Conservation (phyloP, 2,797 vertebrate species). For the Cyclura pinguis region DNA sequence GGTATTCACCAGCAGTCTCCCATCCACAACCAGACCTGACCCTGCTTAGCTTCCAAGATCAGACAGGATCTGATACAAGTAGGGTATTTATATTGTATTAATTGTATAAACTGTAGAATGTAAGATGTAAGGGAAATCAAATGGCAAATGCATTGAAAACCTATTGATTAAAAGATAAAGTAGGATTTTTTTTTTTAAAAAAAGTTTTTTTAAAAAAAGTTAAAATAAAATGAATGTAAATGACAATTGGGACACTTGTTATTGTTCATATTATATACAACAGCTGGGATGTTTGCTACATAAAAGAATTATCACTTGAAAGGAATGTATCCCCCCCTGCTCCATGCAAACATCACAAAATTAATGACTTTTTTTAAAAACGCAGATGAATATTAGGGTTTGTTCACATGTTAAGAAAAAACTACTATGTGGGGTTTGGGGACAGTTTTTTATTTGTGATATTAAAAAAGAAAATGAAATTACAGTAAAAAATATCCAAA, state of each 20-base stretch:
- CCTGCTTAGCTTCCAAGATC: too few species aligned
- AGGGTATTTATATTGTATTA: neutral
- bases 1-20: too few species aligned
- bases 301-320: neutral
- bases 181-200: neutral
- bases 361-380: neutral
- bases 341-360: neutral
- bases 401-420: too few species aligned
- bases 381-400: too few species aligned
- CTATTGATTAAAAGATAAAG: neutral
- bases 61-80: too few species aligned
- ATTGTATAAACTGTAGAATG: neutral
- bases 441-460: too few species aligned
- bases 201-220: too few species aligned
- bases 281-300: neutral
- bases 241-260: neutral
- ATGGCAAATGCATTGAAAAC: too few species aligned
- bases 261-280: neutral
- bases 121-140: neutral
- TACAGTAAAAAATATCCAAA: neutral
- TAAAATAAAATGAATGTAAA: neutral
- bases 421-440: too few species aligned
- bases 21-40: too few species aligned
- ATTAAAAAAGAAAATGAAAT: neutral
- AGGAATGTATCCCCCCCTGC: neutral